Evolutionary conservation across 2,888 invertebrate genomes (phyloP).

Genomic region (Harmothoe impar): DNA sequence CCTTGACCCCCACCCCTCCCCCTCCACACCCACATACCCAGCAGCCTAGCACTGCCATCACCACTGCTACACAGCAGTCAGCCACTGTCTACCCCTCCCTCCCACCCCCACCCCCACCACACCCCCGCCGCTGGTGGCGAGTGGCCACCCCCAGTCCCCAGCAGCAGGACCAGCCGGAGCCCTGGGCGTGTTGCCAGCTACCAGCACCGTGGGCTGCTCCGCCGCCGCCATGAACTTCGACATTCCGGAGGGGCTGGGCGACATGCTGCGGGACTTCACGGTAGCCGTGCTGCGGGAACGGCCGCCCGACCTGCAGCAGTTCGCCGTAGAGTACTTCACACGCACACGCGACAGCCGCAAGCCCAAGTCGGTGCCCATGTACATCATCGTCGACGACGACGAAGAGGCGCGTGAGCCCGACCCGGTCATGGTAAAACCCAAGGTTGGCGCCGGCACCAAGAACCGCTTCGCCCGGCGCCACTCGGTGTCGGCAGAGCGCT

Average conservation of each 20-base stretch:
- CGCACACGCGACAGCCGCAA: slow-evolving; percentile 78
- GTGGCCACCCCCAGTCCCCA: background rate
- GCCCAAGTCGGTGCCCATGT: slow-evolving; percentile 76
- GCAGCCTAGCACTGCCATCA: no score
- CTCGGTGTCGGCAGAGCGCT: slow-evolving; percentile 82
- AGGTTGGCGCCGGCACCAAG: slow-evolving; percentile 69
- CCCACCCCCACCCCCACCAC: slow-evolving; percentile 6
- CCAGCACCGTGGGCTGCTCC: slow-evolving; percentile 4
- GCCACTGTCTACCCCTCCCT: no score
- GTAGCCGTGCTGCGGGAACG: slow-evolving; percentile 82
- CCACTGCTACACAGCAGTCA: no score
- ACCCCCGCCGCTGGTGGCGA: background rate
- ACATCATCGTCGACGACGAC: slow-evolving; percentile 82
- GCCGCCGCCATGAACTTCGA: slow-evolving; percentile 79
- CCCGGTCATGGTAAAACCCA: slow-evolving; percentile 79
- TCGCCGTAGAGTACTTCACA: slow-evolving; percentile 82
- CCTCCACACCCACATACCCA: no score
- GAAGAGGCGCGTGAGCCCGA: slow-evolving; percentile 82
- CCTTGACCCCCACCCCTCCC: no score
- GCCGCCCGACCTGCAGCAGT: slow-evolving; percentile 81
- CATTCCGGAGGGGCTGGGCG: slow-evolving; percentile 83
- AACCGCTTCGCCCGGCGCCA: slow-evolving; percentile 81
- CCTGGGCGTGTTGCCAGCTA: background rate
- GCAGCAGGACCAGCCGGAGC: background rate
- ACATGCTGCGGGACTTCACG: slow-evolving; percentile 82